Percentiles rank a stretch among this genome's conserved stretches.
phyloP scores from a whole-genome alignment of 2,888 invertebrate species.

The Oscheius sp. region DNA sequence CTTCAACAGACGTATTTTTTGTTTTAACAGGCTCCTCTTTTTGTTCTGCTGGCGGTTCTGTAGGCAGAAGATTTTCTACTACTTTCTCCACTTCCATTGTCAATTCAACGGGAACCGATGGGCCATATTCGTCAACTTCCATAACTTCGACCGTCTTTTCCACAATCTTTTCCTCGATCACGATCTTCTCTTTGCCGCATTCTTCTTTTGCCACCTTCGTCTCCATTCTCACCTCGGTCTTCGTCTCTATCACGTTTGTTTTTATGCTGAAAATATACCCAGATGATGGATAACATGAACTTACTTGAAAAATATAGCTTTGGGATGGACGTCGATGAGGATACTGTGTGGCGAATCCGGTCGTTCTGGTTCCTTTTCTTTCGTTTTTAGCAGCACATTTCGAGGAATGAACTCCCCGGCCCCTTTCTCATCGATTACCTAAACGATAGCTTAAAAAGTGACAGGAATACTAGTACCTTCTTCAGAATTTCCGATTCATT shows the following conservation, averaged over 20 bases:
- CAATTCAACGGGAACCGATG: too few relatives aligned
- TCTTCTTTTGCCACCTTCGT: neutral
- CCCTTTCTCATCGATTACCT: slow-evolving; percentile 30
- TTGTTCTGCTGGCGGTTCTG: too few relatives aligned
- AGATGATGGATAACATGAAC: neutral
- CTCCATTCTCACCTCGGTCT: neutral
- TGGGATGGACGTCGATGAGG: too few relatives aligned
- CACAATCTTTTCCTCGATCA: neutral
- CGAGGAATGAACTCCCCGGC: slow-evolving; percentile 28
- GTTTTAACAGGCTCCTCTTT: too few relatives aligned
- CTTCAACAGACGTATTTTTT: too few relatives aligned
- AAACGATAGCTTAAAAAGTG: neutral
- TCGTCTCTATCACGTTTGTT: neutral
- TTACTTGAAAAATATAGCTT: too few relatives aligned
- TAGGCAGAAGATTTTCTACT: too few relatives aligned
- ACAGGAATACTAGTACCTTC: slow-evolving; percentile 1
- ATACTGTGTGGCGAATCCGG: too few relatives aligned
- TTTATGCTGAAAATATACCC: neutral
- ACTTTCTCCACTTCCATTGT: too few relatives aligned
- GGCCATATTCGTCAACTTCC: neutral
- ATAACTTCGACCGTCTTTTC: neutral
- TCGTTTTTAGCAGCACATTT: slow-evolving; percentile 27
- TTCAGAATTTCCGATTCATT: slow-evolving; percentile 26
- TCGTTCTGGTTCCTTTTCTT: neutral
- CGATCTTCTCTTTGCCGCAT: neutral